These are phyloP conservation scores for Lagocephalus sceleratus DNA, from an alignment of 2,797 vertebrate species.

Conservation along the genomic window DNA sequence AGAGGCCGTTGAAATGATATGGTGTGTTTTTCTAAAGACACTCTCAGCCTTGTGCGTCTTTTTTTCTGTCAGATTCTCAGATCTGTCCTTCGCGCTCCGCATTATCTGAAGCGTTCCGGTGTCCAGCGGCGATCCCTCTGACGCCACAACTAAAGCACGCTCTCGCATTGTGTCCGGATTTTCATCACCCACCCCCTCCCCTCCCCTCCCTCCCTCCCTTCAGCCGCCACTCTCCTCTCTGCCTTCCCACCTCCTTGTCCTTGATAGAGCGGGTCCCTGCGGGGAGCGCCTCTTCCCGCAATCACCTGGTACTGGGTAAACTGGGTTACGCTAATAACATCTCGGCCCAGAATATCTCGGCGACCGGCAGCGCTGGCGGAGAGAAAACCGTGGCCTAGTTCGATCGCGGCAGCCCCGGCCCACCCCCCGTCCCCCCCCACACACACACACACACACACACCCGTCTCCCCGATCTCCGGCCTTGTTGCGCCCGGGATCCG, in stretches of 20 bases:
- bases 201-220: background rate
- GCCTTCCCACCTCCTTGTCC: constrained; percentile 46
- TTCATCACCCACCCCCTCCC: constrained; percentile 16
- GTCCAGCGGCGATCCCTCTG: constrained; percentile 15
- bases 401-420: constrained; percentile 32
- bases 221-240: background rate
- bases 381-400: constrained; percentile 62
- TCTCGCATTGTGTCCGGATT: constrained; percentile 17
- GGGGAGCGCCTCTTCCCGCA: constrained; percentile 53
- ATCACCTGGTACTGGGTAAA: constrained; percentile 74
- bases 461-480: constrained; percentile 45
- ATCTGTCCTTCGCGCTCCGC: background rate
- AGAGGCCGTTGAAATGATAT: too few species aligned
- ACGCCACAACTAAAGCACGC: background rate
- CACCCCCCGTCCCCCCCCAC: too few species aligned
- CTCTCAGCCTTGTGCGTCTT: too few species aligned
- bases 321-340: constrained; percentile 77
- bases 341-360: constrained; percentile 64
- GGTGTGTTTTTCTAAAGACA: too few species aligned
- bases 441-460: too few species aligned
- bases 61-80: too few species aligned
- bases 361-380: constrained; percentile 41
- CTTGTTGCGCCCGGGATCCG: constrained; percentile 38
- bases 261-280: constrained; percentile 48
- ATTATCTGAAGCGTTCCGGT: constrained; percentile 2